These are phyloP conservation scores for Hystrix cristata DNA, from an alignment of 2,113 vertebrate species.

Conservation along the genomic window DNA sequence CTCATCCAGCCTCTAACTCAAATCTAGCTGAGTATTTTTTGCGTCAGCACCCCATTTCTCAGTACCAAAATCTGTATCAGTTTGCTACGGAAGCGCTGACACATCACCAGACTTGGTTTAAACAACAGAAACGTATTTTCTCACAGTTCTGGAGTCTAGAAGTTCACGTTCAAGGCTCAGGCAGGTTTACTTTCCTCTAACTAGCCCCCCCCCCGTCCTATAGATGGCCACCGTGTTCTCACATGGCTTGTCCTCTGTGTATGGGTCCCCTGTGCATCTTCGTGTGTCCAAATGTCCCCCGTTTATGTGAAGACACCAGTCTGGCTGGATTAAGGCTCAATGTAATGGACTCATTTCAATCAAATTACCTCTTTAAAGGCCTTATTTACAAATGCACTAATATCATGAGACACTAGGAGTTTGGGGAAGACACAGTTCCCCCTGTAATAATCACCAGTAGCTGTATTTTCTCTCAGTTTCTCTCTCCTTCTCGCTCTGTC, in stretches of 20 bases:
- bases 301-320: neutral
- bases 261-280: neutral
- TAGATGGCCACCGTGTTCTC: neutral
- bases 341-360: neutral
- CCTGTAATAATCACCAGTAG: neutral
- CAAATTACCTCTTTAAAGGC: neutral
- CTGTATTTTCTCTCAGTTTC: neutral
- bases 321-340: neutral
- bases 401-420: neutral
- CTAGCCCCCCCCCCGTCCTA: too few species aligned
- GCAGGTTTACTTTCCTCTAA: neutral
- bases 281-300: neutral
- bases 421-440: neutral
- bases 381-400: neutral
- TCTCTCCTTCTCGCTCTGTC: neutral
- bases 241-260: fast-evolving
- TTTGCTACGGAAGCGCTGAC: neutral
- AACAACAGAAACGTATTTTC: neutral
- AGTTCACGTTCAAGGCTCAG: neutral
- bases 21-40: neutral
- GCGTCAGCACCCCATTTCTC: neutral
- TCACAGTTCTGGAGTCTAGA: neutral
- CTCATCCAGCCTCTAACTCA: neutral
- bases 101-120: neutral
- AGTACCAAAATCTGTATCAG: neutral